Conservation (phyloP, 2,113 vertebrate species). For the human region GRCh38 chr1:49508501-49509000, state of each 20-base stretch:
- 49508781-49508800: not conserved
- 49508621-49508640: not conserved
- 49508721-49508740: not conserved
- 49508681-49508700: not conserved
- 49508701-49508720: conserved; percentile 24
- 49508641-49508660: conserved; percentile 11
- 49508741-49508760: not conserved
- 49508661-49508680: not conserved
- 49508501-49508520: not conserved
- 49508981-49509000: not conserved
- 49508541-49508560: conserved; percentile 21
- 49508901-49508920: not conserved
- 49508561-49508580: not conserved
- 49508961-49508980: not conserved
- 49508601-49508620: conserved; percentile 36
- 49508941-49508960: not conserved
- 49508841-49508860: not conserved
- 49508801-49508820: not conserved
- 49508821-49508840: conserved; percentile 8
- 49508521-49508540: conserved; percentile 29
- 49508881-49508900: not conserved
- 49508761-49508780: not conserved
- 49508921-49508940: not conserved
- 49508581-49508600: conserved; percentile 41
- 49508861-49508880: not conserved